phyloP scores from a whole-genome alignment of 2,797 vertebrate species.

The Antennarius maculatus region DNA sequence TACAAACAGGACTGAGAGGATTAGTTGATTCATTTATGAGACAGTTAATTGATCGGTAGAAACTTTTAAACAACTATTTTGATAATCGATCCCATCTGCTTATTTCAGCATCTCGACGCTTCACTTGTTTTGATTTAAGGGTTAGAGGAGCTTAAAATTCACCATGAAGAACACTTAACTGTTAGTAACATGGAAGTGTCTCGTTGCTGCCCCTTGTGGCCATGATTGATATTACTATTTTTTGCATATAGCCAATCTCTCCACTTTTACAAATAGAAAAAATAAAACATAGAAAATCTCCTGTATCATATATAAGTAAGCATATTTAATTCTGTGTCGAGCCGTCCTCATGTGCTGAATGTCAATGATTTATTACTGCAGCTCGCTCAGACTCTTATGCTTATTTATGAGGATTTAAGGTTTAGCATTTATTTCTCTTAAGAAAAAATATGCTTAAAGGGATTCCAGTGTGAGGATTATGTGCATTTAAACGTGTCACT shows the following conservation, averaged over 20 bases:
- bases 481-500: not conserved
- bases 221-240: too few species aligned
- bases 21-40: not conserved
- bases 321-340: slow-evolving; percentile 26
- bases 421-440: not conserved
- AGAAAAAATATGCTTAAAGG: slow-evolving; percentile 6
- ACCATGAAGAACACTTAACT: too few species aligned
- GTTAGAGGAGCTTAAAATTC: too few species aligned
- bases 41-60: not conserved
- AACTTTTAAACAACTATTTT: too few species aligned
- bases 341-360: slow-evolving; percentile 28
- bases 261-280: too few species aligned
- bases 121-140: too few species aligned
- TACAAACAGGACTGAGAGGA: not conserved
- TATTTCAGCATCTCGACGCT: too few species aligned
- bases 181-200: too few species aligned
- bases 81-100: too few species aligned
- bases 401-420: slow-evolving; percentile 32
- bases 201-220: too few species aligned
- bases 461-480: not conserved
- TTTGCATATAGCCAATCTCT: too few species aligned
- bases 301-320: slow-evolving; percentile 14
- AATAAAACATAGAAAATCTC: not conserved
- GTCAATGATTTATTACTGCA: slow-evolving; percentile 49
- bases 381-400: slow-evolving; percentile 4